Conservation (phyloP, 2,888 invertebrate species). For the Limnephilus rhombicus region DNA sequence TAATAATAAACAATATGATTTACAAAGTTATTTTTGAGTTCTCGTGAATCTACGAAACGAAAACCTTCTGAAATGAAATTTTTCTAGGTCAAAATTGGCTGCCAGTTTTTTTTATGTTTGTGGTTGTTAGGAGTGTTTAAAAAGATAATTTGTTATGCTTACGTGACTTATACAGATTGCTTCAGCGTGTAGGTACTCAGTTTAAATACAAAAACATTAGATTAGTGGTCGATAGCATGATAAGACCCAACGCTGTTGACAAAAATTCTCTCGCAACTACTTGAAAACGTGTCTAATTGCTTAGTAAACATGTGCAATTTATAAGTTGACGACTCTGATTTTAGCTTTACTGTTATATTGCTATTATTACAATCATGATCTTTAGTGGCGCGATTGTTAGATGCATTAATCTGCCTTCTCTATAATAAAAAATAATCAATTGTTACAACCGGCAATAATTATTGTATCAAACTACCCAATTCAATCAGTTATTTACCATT, state of each 20-base stretch:
- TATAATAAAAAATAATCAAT: neutral
- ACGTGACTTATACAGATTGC: neutral
- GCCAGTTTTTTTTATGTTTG: neutral
- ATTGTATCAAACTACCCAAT: neutral
- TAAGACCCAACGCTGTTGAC: neutral
- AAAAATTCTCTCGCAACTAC: neutral
- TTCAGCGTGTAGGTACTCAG: neutral
- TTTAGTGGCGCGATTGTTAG: neutral
- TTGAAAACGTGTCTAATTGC: neutral
- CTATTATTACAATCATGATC: neutral
- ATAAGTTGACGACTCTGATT: neutral
- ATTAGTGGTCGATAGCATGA: neutral
- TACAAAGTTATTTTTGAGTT: neutral
- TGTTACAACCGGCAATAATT: neutral
- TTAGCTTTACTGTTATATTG: neutral
- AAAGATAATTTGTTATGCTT: neutral
- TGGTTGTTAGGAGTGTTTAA: neutral
- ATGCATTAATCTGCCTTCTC: neutral
- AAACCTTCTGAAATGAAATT: neutral
- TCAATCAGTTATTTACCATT: neutral
- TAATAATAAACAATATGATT: neutral
- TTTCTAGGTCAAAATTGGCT: slow-evolving; percentile 1
- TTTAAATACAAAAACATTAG: neutral
- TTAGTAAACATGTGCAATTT: neutral
- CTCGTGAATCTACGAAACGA: neutral